Conservation (phyloP, 2,888 invertebrate species). For the Microplitis deprimator region DNA sequence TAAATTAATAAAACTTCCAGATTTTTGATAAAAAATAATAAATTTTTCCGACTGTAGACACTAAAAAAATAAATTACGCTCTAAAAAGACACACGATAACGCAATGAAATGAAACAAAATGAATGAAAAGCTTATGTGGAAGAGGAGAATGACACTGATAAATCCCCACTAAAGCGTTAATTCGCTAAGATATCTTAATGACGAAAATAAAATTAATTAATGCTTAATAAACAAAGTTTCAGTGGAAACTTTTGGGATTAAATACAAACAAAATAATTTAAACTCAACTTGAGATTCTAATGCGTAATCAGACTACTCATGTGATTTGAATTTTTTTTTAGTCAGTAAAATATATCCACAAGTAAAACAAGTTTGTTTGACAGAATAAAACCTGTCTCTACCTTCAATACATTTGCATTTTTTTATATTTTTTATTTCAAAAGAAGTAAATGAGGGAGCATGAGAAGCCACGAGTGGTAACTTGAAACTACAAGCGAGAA, state of each 20-base stretch:
- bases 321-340: constrained; percentile 1
- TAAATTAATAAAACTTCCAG: not conserved
- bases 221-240: not conserved
- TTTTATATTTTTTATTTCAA: not conserved
- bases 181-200: not conserved
- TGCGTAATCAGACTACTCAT: not conserved
- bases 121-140: not conserved
- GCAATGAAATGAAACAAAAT: not conserved
- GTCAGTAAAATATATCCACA: not conserved
- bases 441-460: constrained; percentile 1
- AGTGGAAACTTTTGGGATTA: constrained; percentile 8
- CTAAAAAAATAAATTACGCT: not conserved
- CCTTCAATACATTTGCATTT: constrained; percentile 9
- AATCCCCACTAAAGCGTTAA: not conserved
- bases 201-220: constrained; percentile 3
- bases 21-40: not conserved
- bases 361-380: not conserved
- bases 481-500: constrained; percentile 51
- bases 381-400: constrained; percentile 4
- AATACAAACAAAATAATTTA: constrained; percentile 20
- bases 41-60: not conserved
- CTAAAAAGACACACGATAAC: constrained; percentile 11
- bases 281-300: constrained; percentile 14
- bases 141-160: constrained; percentile 15
- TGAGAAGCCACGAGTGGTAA: constrained; percentile 48